Evolutionary conservation across 2,113 vertebrate genomes (phyloP).

Genomic region (Picathartes gymnocephalus): DNA sequence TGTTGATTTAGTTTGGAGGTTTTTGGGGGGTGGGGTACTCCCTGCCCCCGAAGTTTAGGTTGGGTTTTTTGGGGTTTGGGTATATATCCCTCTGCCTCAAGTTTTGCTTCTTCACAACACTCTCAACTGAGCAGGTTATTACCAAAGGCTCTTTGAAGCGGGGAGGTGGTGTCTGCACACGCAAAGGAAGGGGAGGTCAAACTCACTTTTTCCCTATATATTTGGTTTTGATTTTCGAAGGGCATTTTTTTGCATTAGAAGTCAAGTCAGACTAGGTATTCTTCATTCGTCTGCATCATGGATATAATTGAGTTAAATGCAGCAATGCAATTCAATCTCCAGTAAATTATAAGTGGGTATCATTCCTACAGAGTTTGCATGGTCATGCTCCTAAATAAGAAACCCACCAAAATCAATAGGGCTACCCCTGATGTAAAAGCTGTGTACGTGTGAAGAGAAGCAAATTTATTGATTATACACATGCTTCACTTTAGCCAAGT

Average conservation of each 20-base stretch:
- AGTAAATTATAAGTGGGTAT: background rate
- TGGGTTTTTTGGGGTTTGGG: too few species aligned
- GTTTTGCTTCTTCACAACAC: background rate
- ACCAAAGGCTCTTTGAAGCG: background rate
- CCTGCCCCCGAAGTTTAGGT: too few species aligned
- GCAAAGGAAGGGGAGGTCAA: background rate
- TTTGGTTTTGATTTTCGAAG: background rate
- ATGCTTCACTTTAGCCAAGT: background rate
- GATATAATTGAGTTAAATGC: background rate
- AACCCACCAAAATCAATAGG: background rate
- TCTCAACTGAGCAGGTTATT: background rate
- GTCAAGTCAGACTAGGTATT: background rate
- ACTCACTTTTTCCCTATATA: background rate
- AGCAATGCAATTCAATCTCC: background rate
- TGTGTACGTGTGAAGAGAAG: background rate
- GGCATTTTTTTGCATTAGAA: background rate
- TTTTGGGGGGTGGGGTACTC: background rate
- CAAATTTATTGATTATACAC: background rate
- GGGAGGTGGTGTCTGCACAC: accelerated
- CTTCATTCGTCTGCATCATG: background rate
- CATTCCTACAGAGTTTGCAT: background rate
- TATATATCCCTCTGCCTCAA: background rate
- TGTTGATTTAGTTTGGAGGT: accelerated
- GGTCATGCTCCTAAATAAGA: background rate
- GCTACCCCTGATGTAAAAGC: background rate